Evolutionary conservation across 2,113 vertebrate species (phyloP), one percentile per base, ranked within the genome.

Genomic region (Leptodactylus fuscus): DNA sequence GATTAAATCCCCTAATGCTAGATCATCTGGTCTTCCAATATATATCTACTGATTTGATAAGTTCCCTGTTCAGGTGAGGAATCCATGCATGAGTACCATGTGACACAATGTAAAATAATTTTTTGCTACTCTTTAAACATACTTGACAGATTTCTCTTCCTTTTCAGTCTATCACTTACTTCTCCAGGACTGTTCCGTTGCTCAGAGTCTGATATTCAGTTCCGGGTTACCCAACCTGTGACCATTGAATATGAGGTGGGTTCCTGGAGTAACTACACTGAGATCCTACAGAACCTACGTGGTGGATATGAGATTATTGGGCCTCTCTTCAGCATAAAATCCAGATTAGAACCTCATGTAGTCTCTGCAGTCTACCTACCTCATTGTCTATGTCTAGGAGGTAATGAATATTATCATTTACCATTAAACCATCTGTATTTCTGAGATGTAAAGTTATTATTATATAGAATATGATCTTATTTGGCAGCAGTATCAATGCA

Each of bases 251-350:
- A 75, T 75, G 41, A 75, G 22, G 41, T 75, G 71, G 71, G 49
- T 11, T 75, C 71, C 3, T 75, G 71, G 71, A 24, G 41, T 75
- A 75, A 75, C 11, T 46, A 75, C 6, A n/a, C 1, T 0, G 44
- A 24, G 24, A 24, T 46, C 44, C 44, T 75, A 1, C 41, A 27
- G 41, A 48, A 12, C 22, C 69, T 38, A 1, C 32, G 1, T 16
- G 15, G 12, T 27, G 24, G 41, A 75, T 75, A 27, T 76, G 73
- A 76, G 73, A 76, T 76, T 76, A 51, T 76, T 6, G 73, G 73
- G 20, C 73, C 73, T 20, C 46, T 76, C 15, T 76, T 76, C 46
- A 51, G 51, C 73, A 76, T 76, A 34, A 49, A 76, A 32, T 32
- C 24, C 27, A 29, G 9, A 5, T 2, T 15, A 18, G 4, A 20